Conservation (phyloP, 2,888 invertebrate genomes). For the Hirtodrosophila trivittata region DNA sequence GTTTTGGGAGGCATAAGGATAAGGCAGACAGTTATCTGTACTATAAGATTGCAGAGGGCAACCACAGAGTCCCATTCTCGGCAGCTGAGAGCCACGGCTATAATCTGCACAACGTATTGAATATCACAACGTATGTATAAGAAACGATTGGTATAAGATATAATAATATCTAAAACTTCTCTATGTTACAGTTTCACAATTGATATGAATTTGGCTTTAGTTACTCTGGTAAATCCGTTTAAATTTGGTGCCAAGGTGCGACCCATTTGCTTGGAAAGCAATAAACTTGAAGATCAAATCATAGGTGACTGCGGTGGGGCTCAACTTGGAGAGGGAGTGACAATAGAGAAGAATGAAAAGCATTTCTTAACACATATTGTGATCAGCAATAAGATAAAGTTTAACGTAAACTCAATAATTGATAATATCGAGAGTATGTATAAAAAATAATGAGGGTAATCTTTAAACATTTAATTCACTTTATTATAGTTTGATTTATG, state of each 20-base stretch:
- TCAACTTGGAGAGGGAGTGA: not conserved
- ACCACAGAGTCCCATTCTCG: constrained; percentile 2
- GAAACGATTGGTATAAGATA: not conserved
- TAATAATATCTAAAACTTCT: no score
- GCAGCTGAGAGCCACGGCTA: constrained; percentile 21
- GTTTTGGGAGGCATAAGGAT: not conserved
- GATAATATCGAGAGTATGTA: not conserved
- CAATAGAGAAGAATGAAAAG: rapidly evolving
- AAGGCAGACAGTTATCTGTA: not conserved
- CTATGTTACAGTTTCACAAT: no score
- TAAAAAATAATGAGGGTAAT: constrained; percentile 6
- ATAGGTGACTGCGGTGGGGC: not conserved
- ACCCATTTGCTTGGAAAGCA: constrained; percentile 49
- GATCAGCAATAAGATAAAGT: not conserved
- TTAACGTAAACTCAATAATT: not conserved
- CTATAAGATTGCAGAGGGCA: constrained; percentile 35
- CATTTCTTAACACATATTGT: constrained; percentile 10
- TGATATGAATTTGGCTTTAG: no score
- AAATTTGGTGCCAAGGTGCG: constrained; percentile 34
- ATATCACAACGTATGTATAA: constrained; percentile 38
- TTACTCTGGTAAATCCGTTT: constrained; percentile 54
- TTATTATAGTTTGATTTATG: constrained; percentile 64
- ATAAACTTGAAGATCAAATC: not conserved
- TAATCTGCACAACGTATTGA: constrained; percentile 49
- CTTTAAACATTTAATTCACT: constrained; percentile 70